phyloP scores from a whole-genome alignment of 2,113 vertebrate genomes.

The Hystrix cristata region DNA sequence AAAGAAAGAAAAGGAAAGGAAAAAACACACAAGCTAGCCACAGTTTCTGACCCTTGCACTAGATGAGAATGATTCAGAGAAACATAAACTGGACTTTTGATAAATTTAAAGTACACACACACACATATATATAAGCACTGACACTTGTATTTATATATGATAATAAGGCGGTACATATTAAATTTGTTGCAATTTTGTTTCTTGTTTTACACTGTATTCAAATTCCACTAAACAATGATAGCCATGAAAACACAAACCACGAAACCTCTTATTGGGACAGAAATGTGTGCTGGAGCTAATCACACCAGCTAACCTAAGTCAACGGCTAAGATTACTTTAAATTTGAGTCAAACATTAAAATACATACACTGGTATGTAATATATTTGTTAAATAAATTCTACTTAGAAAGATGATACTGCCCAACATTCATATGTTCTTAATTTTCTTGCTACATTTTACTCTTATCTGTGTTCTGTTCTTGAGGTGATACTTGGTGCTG shows the following conservation, averaged over 20 bases:
- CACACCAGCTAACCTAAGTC: background rate
- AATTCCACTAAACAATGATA: background rate
- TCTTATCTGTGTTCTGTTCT: background rate
- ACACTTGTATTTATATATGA: background rate
- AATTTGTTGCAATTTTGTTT: background rate
- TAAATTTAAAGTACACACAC: background rate
- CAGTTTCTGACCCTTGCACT: background rate
- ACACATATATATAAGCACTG: background rate
- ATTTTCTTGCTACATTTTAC: background rate
- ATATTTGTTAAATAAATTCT: background rate
- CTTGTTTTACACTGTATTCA: background rate
- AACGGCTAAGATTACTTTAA: background rate
- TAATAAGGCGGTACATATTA: background rate
- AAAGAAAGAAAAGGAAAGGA: background rate
- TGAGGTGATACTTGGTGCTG: background rate
- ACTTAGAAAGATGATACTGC: background rate
- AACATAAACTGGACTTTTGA: background rate
- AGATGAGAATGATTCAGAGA: background rate
- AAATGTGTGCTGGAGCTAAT: background rate
- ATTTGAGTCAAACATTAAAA: conserved; percentile 43
- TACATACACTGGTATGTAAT: background rate
- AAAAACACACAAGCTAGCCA: background rate
- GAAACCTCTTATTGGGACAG: background rate
- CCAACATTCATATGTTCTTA: background rate
- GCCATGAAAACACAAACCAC: background rate